Evolutionary conservation across 1,140 invertebrate species (phyloP), one percentile per base, ranked within the genome.

Genomic region (Listronotus oregonensis): DNA sequence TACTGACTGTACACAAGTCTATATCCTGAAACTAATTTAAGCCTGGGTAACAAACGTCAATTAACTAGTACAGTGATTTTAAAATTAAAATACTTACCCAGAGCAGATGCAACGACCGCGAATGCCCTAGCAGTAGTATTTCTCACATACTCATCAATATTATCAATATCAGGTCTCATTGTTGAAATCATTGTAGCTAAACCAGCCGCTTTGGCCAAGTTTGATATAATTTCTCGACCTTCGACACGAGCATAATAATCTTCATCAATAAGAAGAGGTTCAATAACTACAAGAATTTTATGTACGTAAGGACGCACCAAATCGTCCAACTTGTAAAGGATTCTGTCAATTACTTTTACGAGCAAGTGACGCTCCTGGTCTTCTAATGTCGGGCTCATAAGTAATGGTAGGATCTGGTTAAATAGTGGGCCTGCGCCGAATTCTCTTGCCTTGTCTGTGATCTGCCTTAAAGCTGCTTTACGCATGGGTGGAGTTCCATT

Each of bases 181-280:
- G 97, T 99, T 0, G 97, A 99, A 74, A 99, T 99, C 98, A 99
- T 99, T 8, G 98, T 99, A 0, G 98, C 98, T 27, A 99, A 83
- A 64, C 98, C 98, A n/a, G 98, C 98, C 15, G 98, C 98, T 83
- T 99, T 99, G 0, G 98, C 97, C 72, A 99, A 84, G 83, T 99
- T 99, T 0, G 97, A 99, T 75, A 99, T 99, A 67, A 99, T 99
- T 82, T 99, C 98, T 78, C 98, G 85, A 56, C 97, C 97, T 82
- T 99, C 98, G 6, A 99, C 97, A 78, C 98, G 90, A 42, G 98
- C 97, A 82, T 99, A 99, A 79, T 99, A 99, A 82, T 99, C 98
- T 86, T 99, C 98, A 80, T 99, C 98, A 79, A 99, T 99, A 6
- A 99, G 82, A 34, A 99, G 81, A 0, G 98, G 98, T 82, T 99